Conservation (phyloP, 2,797 vertebrate genomes). For the Gorsachius magnificus region DNA sequence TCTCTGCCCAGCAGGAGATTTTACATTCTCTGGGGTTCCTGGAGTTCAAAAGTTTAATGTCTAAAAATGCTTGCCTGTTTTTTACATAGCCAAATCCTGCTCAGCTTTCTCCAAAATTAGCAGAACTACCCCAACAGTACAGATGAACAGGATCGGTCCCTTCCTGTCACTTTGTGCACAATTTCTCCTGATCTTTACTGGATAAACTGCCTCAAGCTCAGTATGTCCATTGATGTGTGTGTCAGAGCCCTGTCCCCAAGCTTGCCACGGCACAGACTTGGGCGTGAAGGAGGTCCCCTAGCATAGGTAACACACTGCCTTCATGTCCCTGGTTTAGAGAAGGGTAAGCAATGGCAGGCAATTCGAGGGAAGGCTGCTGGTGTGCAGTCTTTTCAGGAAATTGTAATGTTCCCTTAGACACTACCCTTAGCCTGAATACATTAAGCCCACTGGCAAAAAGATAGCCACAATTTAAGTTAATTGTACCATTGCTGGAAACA, state of each 20-base stretch:
- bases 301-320: constrained; percentile 28
- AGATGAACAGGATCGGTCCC: background rate
- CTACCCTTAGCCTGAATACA: constrained; percentile 71
- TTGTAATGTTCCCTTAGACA: constrained; percentile 63
- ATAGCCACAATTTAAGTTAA: constrained; percentile 73
- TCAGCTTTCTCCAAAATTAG: background rate
- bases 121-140: background rate
- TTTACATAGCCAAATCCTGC: background rate
- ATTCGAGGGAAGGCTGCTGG: constrained; percentile 60
- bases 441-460: constrained; percentile 60
- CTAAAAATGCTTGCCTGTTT: background rate
- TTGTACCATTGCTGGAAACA: constrained; percentile 65
- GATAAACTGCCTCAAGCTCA: constrained; percentile 14
- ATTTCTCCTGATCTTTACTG: background rate
- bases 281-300: background rate
- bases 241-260: constrained; percentile 36
- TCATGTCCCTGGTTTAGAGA: background rate
- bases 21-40: background rate
- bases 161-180: background rate
- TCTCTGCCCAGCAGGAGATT: background rate
- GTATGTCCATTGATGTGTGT: background rate
- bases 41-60: background rate
- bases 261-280: background rate
- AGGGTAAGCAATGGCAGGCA: constrained; percentile 22
- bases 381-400: constrained; percentile 72